Conservation (phyloP, 2,113 vertebrate species). For the Spheniscus mendiculus region DNA sequence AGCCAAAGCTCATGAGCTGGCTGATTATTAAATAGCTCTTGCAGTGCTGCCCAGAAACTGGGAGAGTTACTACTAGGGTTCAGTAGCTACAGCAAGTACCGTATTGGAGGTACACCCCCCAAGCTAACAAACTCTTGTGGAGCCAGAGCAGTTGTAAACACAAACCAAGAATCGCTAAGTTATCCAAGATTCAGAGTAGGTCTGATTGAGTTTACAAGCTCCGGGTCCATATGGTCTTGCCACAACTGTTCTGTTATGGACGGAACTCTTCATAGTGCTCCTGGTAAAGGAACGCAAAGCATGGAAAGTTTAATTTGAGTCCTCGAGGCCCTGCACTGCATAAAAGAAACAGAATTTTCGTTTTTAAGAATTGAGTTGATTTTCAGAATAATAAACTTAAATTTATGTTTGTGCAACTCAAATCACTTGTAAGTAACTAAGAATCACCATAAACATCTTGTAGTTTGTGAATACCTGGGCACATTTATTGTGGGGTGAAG, state of each 20-base stretch:
- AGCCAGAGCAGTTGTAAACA: background rate
- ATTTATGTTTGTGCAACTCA: background rate
- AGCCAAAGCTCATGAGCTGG: background rate
- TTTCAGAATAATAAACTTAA: background rate
- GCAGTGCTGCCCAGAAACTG: background rate
- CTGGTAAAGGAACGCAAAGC: background rate
- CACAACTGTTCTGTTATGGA: background rate
- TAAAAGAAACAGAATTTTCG: background rate
- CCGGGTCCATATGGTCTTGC: background rate
- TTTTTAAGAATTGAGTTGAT: background rate
- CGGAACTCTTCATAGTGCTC: background rate
- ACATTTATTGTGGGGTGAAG: background rate
- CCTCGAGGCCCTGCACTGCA: background rate
- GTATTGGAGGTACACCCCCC: background rate
- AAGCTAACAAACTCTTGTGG: background rate
- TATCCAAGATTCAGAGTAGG: background rate
- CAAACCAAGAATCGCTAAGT: background rate
- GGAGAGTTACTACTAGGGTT: background rate
- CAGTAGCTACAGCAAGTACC: background rate
- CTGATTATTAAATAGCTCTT: background rate
- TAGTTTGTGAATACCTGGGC: background rate
- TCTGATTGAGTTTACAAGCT: background rate
- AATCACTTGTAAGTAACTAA: background rate
- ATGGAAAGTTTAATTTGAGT: background rate
- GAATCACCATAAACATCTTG: background rate